Evolutionary conservation across 1,140 invertebrate genomes (phyloP).

Genomic region (Periplaneta americana): DNA sequence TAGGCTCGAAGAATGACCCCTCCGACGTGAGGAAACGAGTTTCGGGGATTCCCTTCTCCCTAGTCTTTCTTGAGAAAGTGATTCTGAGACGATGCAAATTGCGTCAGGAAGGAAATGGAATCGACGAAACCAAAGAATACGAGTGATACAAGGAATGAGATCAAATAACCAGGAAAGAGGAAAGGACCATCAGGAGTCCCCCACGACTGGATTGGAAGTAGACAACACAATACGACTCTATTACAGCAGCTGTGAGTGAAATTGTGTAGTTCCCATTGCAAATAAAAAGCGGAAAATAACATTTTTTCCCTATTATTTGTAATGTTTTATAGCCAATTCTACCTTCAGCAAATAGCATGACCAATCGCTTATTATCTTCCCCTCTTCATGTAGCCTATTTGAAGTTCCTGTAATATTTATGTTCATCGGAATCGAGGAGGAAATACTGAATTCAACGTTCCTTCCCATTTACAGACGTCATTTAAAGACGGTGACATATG

Average conservation of each 20-base stretch:
- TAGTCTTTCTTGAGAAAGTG: slow-evolving; percentile 28
- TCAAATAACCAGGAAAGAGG: neutral
- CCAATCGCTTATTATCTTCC: too few species aligned
- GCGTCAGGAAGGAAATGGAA: slow-evolving; percentile 34
- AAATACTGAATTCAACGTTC: too few species aligned
- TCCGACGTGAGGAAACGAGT: neutral
- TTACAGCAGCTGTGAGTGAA: neutral
- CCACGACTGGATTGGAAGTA: neutral
- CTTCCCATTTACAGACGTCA: too few species aligned
- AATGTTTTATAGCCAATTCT: too few species aligned
- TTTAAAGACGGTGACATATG: too few species aligned
- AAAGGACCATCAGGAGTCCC: neutral
- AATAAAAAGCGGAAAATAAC: too few species aligned
- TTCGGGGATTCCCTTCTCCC: neutral
- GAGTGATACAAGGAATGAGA: neutral
- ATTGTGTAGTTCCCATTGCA: too few species aligned
- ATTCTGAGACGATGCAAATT: slow-evolving; percentile 39
- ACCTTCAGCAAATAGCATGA: too few species aligned
- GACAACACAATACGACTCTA: neutral
- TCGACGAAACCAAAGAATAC: slow-evolving; percentile 15
- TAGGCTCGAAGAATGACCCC: neutral
- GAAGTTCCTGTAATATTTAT: too few species aligned
- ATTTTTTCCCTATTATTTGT: too few species aligned
- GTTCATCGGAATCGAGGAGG: too few species aligned
- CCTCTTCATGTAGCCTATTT: too few species aligned